phyloP scores from a whole-genome alignment of 2,113 vertebrate genomes.

The Thunnus thynnus region DNA sequence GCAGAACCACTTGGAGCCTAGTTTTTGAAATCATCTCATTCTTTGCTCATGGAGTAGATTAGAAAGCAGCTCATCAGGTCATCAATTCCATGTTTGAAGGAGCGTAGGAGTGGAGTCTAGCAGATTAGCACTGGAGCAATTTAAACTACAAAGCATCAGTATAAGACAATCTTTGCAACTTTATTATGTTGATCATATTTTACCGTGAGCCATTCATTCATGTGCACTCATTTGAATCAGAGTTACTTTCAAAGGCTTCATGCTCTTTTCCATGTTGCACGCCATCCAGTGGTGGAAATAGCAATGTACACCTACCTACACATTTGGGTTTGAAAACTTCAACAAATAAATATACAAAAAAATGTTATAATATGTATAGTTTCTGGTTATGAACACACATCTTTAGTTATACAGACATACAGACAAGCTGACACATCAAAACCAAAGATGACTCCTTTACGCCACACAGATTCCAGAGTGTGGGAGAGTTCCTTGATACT shows the following conservation, averaged over 20 bases:
- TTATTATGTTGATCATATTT: slow-evolving; percentile 15
- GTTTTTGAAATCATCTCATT: slow-evolving; percentile 46
- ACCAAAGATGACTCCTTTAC: slow-evolving; percentile 47
- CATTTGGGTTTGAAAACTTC: not conserved
- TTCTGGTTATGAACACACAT: not conserved
- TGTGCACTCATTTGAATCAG: not conserved
- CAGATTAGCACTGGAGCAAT: slow-evolving; percentile 1
- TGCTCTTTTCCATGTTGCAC: slow-evolving; percentile 40
- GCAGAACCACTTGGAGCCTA: slow-evolving; percentile 51
- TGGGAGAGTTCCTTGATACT: slow-evolving; percentile 85
- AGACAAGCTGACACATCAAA: slow-evolving; percentile 29
- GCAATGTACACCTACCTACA: not conserved
- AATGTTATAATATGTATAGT: not conserved
- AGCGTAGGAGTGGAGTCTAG: not conserved
- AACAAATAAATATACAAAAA: not conserved
- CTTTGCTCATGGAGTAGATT: slow-evolving; percentile 58
- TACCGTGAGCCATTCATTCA: slow-evolving; percentile 1
- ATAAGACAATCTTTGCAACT: not conserved
- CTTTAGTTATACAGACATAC: not conserved
- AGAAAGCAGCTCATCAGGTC: slow-evolving; percentile 39
- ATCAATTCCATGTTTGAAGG: not conserved
- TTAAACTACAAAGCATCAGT: slow-evolving; percentile 19
- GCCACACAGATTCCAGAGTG: slow-evolving; percentile 61
- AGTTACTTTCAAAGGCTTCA: not conserved
- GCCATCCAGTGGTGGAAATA: slow-evolving; percentile 71